Evolutionary conservation across 2,797 vertebrate species (phyloP), one percentile per base, ranked within the genome.

Genomic region (Pelodytes ibericus): DNA sequence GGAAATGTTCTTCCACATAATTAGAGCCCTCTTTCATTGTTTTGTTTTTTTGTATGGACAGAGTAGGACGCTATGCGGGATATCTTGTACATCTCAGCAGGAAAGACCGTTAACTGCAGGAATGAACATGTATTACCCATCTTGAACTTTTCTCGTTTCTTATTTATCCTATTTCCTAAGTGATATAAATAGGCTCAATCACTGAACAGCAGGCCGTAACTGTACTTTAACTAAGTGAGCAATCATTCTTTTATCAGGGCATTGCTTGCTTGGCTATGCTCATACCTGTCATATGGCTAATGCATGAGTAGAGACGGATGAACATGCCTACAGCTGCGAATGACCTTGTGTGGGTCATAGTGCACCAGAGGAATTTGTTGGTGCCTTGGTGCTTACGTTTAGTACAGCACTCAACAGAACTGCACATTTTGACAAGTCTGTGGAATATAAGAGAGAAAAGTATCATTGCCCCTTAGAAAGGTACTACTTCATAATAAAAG

Each of bases 241-340:
- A 53, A 53, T 22, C 49, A 53, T n/a, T 53, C 49, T 53, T n/a
- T n/a, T 53, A 53, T 53, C 3, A 24, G n/a, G 49, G 6, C 49
- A 22, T 20, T 53, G 20, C 18, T 44, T 53, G n/a, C 15, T 53
- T n/a, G n/a, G 51, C 22, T 57, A 26, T 53, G 49, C n/a, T 47
- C 70, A 58, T 18, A 67, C 72, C 16, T 75, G 36, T 58, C 29
- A 72, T 16, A 16, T 25, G 13, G 56, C 36, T 68, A 15, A 57
- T 68, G 27, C 63, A 49, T 51, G 15, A 39, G 13, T 68, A 16
- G 39, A 75, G 63, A 74, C 20, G 47, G 53, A 60, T 67, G 22
- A 47, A 59, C 11, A 30, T 47, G 72, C 60, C 61, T 41, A 5
- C 58, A 33, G 72, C 63, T 16, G 36, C 22, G 10, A 13, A 25